Conservation (phyloP, 2,797 vertebrate genomes). For the Carcharodon carcharias region DNA sequence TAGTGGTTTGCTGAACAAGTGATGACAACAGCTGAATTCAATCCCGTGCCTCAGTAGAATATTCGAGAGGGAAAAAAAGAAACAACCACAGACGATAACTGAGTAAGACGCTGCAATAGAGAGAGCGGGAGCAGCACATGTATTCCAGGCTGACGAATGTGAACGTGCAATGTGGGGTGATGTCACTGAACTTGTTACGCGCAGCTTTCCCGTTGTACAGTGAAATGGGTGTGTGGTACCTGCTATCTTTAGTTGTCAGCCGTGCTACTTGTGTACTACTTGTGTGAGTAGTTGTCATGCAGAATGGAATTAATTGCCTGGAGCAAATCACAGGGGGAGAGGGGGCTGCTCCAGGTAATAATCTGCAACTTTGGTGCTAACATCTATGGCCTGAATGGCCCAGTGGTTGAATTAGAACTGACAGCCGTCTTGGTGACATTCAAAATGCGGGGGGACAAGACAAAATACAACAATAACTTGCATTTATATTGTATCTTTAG, state of each 20-base stretch:
- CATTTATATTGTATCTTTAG: not conserved
- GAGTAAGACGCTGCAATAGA: not conserved
- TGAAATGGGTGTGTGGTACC: not conserved
- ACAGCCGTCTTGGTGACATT: not conserved
- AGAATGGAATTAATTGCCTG: not conserved
- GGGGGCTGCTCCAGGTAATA: not conserved
- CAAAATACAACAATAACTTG: not conserved
- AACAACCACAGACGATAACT: not conserved
- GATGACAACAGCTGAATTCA: not conserved
- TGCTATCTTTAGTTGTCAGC: not conserved
- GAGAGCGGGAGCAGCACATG: not conserved
- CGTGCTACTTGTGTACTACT: not conserved
- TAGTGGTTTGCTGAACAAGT: not conserved
- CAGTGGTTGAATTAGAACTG: not conserved
- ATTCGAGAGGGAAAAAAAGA: not conserved
- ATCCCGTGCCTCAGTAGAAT: not conserved
- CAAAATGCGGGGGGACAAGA: not conserved
- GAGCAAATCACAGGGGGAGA: not conserved
- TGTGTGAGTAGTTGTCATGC: not conserved
- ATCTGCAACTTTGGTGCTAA: not conserved
- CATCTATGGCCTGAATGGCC: not conserved
- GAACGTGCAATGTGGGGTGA: not conserved
- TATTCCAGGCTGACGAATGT: not conserved
- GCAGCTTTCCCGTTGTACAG: not conserved
- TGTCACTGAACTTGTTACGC: not conserved